Evolutionary conservation across 1,140 invertebrate genomes (phyloP).

Genomic region (Scylla paramamosain): DNA sequence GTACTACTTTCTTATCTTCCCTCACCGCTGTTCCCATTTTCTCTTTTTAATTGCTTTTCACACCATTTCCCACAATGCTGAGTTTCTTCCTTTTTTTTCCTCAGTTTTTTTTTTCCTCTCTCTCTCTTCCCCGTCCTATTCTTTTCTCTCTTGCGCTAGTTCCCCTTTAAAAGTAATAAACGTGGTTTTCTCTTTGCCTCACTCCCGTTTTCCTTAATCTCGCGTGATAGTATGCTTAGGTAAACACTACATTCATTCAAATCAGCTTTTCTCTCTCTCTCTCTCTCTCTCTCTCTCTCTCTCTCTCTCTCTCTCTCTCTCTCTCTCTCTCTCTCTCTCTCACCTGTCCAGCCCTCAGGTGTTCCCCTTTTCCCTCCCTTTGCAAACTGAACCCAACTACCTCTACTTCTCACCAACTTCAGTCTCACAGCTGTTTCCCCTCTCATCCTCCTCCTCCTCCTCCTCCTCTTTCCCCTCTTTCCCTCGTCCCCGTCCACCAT

Average conservation of each 20-base stretch:
- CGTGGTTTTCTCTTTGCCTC: neutral
- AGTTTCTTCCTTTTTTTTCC: neutral
- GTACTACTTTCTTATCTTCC: neutral
- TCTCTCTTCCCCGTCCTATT: too few species aligned
- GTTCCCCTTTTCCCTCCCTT: neutral
- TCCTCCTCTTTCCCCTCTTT: neutral
- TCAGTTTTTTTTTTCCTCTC: neutral
- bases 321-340: neutral
- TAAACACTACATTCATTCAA: slow-evolving; percentile 30
- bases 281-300: too few species aligned
- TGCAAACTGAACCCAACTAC: neutral
- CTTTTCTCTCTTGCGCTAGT: neutral
- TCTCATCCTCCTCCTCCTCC: neutral
- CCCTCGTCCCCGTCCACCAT: neutral
- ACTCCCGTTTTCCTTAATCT: neutral
- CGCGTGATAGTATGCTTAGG: neutral
- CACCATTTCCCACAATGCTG: neutral
- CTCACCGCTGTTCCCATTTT: neutral
- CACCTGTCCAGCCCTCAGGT: neutral
- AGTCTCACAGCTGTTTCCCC: neutral
- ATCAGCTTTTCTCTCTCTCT: neutral
- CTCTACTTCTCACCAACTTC: neutral
- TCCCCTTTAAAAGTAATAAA: neutral
- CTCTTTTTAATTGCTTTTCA: neutral
- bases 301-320: too few species aligned